Conservation (phyloP, 2,113 vertebrate species). For the Muntiacus muntjak region DNA sequence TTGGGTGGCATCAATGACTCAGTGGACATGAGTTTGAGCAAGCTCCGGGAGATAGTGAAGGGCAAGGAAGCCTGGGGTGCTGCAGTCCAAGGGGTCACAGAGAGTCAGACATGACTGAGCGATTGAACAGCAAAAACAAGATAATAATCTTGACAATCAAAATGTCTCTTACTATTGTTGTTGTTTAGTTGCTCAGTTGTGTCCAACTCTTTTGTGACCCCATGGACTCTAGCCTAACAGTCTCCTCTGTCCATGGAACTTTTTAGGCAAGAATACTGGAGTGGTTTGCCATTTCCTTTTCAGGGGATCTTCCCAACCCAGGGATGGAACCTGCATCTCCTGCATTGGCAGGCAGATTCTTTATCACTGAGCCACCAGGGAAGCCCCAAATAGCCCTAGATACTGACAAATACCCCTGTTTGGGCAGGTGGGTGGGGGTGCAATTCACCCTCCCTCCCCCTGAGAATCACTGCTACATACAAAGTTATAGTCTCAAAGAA, state of each 20-base stretch:
- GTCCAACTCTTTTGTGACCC: background rate
- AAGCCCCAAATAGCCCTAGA: background rate
- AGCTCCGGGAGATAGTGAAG: background rate
- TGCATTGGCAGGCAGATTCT: background rate
- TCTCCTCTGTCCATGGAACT: background rate
- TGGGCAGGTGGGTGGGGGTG: fast-evolving
- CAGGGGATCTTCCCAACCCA: background rate
- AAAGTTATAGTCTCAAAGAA: background rate
- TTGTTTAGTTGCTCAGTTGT: background rate
- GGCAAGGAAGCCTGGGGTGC: background rate
- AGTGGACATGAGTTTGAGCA: background rate
- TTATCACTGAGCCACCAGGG: background rate
- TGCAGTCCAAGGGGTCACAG: background rate
- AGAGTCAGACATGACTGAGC: background rate
- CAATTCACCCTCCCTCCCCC: background rate
- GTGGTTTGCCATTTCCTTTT: background rate
- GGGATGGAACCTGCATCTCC: background rate
- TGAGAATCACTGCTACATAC: background rate
- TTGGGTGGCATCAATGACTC: background rate
- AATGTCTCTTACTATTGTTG: background rate
- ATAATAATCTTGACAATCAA: background rate
- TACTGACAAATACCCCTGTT: background rate
- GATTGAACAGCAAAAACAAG: background rate
- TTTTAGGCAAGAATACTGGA: background rate
- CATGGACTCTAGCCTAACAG: background rate